phyloP scores from a whole-genome alignment of 1,140 invertebrate genomes.

The Platyura marginata region DNA sequence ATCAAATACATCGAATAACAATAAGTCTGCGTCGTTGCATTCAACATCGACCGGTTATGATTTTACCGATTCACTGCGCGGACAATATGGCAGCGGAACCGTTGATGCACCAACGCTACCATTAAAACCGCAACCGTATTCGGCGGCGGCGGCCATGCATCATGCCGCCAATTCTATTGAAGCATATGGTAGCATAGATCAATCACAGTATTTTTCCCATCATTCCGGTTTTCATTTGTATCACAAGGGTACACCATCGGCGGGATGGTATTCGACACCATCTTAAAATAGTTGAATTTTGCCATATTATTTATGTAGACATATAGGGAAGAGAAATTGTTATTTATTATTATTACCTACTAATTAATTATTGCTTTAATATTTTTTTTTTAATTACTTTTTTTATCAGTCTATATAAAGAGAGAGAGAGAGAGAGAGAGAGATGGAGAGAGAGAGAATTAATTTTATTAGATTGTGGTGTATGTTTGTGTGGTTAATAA shows the following conservation, averaged over 20 bases:
- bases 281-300: constrained; percentile 33
- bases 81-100: constrained; percentile 20
- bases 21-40: constrained; percentile 27
- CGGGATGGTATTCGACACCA: constrained; percentile 57
- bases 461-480: too few relatives aligned
- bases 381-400: too few relatives aligned
- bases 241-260: constrained; percentile 42
- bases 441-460: too few relatives aligned
- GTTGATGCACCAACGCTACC: constrained; percentile 50
- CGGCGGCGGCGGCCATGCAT: constrained; percentile 32
- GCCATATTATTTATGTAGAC: background rate
- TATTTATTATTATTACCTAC: too few relatives aligned
- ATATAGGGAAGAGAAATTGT: too few relatives aligned
- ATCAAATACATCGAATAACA: constrained; percentile 34
- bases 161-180: constrained; percentile 35
- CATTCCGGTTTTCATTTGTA: constrained; percentile 75
- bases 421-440: too few relatives aligned
- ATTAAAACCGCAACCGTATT: constrained; percentile 78
- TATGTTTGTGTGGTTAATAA: too few relatives aligned
- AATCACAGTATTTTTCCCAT: constrained; percentile 68
- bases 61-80: constrained; percentile 23
- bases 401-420: too few relatives aligned
- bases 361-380: too few relatives aligned
- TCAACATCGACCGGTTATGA: constrained; percentile 22
- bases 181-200: constrained; percentile 41